A percentile compares a stretch with the other conserved stretches of the same genome.
Conservation (phyloP, 2,113 vertebrate species). For the Ctenodactylus gundi region DNA sequence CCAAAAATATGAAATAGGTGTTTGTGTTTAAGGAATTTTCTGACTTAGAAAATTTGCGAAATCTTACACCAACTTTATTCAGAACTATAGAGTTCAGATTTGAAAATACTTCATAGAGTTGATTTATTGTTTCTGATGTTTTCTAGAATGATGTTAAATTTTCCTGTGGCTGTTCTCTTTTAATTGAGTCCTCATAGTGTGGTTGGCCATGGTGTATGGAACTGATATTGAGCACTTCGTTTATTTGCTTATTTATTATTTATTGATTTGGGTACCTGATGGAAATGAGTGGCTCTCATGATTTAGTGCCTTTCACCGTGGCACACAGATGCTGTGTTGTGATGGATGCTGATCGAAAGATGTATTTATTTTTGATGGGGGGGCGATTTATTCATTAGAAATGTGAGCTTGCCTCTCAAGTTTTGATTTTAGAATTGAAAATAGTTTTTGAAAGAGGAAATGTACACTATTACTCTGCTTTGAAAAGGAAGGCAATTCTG, state of each 20-base stretch:
- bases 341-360: not conserved
- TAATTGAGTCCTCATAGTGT: not conserved
- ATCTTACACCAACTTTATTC: not conserved
- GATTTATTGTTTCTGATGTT: not conserved
- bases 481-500: not conserved
- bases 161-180: not conserved
- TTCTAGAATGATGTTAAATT: not conserved
- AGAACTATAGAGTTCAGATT: not conserved
- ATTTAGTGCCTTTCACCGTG: not conserved
- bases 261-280: no score
- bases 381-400: not conserved
- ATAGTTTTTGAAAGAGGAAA: not conserved
- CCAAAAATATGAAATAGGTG: not conserved
- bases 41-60: not conserved
- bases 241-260: no score
- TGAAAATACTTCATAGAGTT: not conserved
- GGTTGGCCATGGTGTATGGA: not conserved
- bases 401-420: not conserved
- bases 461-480: not conserved
- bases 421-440: not conserved
- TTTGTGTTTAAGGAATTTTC: conserved; percentile 4
- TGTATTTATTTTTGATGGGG: not conserved
- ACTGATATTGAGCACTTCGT: not conserved
- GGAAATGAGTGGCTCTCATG: not conserved
- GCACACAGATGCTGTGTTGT: not conserved